A percentile compares a stretch with the other conserved stretches of the same genome.
Evolutionary conservation across 2,797 vertebrate species (phyloP).

Genomic region (Schizothorax lantsangensis): DNA sequence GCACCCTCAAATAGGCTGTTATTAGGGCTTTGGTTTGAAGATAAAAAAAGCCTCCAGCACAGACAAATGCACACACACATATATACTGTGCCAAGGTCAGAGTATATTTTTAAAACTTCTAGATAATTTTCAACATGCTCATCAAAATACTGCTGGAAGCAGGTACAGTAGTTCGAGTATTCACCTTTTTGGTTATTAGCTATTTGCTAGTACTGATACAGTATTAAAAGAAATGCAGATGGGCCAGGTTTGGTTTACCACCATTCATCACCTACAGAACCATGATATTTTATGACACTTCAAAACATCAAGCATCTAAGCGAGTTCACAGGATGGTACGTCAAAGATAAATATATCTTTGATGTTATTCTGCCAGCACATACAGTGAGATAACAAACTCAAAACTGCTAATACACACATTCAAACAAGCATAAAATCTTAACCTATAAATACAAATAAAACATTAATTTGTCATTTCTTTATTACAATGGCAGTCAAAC

Average conservation of each 20-base stretch:
- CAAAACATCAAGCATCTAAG: slow-evolving; percentile 21
- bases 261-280: not conserved
- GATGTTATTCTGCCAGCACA: slow-evolving; percentile 3
- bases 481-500: not conserved
- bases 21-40: slow-evolving; percentile 77
- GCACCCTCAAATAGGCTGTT: slow-evolving; percentile 76
- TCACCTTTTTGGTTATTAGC: not conserved
- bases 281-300: slow-evolving; percentile 19
- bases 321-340: not conserved
- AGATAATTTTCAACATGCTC: slow-evolving; percentile 25
- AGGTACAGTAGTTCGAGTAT: not conserved
- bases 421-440: slow-evolving; percentile 2
- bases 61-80: slow-evolving; percentile 39
- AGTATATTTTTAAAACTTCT: slow-evolving; percentile 50
- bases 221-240: not conserved
- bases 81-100: slow-evolving; percentile 30
- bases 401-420: not conserved
- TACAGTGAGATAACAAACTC: not conserved
- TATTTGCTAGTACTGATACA: not conserved
- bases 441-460: slow-evolving; percentile 25
- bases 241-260: not conserved
- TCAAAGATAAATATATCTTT: slow-evolving; percentile 27
- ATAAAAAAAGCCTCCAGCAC: slow-evolving; percentile 72
- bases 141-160: slow-evolving; percentile 2
- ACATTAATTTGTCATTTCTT: not conserved